Evolutionary conservation across 2,888 invertebrate genomes (phyloP), one percentile per base, ranked within the genome.

Genomic region (Parnassius smintheus): DNA sequence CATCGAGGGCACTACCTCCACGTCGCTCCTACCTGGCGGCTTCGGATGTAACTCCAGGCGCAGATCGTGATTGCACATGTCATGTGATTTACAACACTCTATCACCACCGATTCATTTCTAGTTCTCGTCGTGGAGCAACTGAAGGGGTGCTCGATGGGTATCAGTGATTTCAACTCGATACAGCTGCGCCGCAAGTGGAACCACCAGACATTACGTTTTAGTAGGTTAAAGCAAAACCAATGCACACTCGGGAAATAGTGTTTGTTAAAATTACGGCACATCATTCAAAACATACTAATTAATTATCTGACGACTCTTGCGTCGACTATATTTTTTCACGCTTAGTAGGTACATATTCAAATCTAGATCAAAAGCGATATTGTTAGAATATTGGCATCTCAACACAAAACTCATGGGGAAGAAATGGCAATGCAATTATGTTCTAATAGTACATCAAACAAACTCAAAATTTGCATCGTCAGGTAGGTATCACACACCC

Each of bases 101-200:
- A 96, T 95, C 92, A 94, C 94, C 93, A 95, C 94, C 77, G 95
- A 94, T 82, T 94, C 94, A 93, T 95, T 95, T 92, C 93, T 93
- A 92, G 93, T 93, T 92, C 93, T 94, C 89, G 95, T 94, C 88
- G 94, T 93, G 92, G 95, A 94, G 93, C 96, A 96, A 93, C 95
- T 93, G 93, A 96, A 93, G 88, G 96, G 95, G 87, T 96, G 95
- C 93, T 95, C 95, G 90, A 94, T 93, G 86, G 96, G 96, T 87
- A 95, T 93, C 92, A 94, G 93, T 88, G 94, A 93, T 88, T 92
- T 92, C 92, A 92, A 93, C 88, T 94, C 93, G 94, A 96, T 94
- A 93, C 96, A 96, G 94, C 96, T 96, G 94, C 92, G 85, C 83
- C 87, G 83, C 89, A 83, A 85, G 85, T 81, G 84, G 88, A 91